Evolutionary conservation across 1,140 invertebrate genomes (phyloP).

Genomic region (Holcopasites calliopsidis): DNA sequence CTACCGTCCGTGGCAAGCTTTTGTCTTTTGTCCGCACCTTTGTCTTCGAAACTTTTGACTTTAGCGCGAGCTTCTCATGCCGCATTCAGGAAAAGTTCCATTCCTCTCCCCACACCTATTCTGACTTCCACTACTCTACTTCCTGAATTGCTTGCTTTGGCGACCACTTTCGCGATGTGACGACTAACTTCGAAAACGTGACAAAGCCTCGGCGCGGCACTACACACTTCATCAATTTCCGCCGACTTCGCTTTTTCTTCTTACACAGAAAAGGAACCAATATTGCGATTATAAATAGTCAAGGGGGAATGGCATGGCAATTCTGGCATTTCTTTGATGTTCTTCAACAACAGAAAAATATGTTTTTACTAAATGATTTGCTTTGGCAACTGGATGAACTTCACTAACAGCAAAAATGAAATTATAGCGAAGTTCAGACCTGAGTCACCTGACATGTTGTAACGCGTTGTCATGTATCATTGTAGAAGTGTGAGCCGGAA

Average conservation of each 20-base stretch:
- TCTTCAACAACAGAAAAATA: too few relatives aligned
- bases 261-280: neutral
- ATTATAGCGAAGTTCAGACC: too few relatives aligned
- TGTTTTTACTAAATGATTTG: too few relatives aligned
- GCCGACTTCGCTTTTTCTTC: neutral
- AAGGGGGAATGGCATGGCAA: too few relatives aligned
- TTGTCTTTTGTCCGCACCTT: constrained; percentile 46
- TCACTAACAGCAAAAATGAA: too few relatives aligned
- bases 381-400: too few relatives aligned
- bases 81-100: constrained; percentile 54
- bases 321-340: too few relatives aligned
- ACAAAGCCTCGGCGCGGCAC: constrained; percentile 23
- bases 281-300: neutral
- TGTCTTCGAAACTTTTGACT: constrained; percentile 59
- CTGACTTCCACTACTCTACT: constrained; percentile 8
- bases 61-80: constrained; percentile 29
- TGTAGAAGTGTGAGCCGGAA: too few relatives aligned
- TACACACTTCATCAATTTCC: neutral
- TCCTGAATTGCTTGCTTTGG: constrained; percentile 41
- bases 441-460: too few relatives aligned
- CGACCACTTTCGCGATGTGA: constrained; percentile 29
- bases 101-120: constrained; percentile 10
- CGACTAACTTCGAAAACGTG: constrained; percentile 49
- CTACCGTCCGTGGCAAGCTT: constrained; percentile 45
- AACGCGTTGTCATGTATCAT: too few relatives aligned